Evolutionary conservation across 2,888 invertebrate genomes (phyloP), one percentile per base, ranked within the genome.

Genomic region (Heliconius ismenius): DNA sequence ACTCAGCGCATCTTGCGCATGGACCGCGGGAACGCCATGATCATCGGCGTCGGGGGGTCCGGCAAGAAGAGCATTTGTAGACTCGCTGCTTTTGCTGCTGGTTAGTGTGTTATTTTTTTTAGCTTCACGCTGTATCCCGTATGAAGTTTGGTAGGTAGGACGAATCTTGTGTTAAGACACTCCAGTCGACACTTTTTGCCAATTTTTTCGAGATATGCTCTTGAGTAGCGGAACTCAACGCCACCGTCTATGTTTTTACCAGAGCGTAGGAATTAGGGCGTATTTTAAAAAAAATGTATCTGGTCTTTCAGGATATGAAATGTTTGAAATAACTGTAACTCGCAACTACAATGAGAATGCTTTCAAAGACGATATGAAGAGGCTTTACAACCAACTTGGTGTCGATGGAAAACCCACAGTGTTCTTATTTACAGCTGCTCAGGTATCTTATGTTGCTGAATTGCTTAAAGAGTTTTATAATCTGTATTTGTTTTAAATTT

Each of bases 31-130:
- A 98, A 98, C 87, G 96, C 97, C 9, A 94, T 98, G 90, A 92
- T 98, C 63, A 96, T 98, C 21, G 98, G 98, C 15, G 97, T 98
- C 2, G 98, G 98, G 3, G 98, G 98, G 28, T 96, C 97, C 83
- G 98, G 98, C 28, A 98, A 98, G 90, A 96, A 97, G 85, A 96
- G 96, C 80, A 95, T 98, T 32, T 96, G 97, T 28, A 95, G 95
- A 73, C 94, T 98, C 9, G 96, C 98, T 0, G 95, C 98, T 0
- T 98, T 97, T 85, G 97, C 98, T 0, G 98, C 98, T 2, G 96
- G 96, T 95, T 15, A 32, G 7, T 73, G 4, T 21, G 3, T 26
- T 49, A 13, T 13, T 13, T 43, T 4, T 13, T 39, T 39, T 4
- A 10, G 4, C 39, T 39, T 39, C 36, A 39, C 39, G 39, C 39